A percentile compares a stretch with the other conserved stretches of the same genome.
Conservation (phyloP, 2,888 invertebrate species). For the Cheilosia vernalis region DNA sequence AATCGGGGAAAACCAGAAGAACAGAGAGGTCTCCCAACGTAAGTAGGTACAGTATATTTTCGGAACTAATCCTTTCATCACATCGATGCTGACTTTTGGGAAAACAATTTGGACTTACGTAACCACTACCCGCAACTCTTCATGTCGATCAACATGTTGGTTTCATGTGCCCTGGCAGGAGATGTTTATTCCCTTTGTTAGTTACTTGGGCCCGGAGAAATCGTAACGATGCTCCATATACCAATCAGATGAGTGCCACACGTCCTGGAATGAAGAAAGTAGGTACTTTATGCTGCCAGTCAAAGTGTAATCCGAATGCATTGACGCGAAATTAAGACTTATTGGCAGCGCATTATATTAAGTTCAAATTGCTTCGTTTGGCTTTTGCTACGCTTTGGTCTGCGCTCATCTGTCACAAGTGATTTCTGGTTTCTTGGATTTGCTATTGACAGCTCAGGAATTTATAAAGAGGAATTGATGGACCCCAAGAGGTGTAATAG, state of each 20-base stretch:
- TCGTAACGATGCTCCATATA: background rate
- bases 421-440: conserved; percentile 19
- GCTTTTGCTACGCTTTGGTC: background rate
- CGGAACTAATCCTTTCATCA: conserved; percentile 18
- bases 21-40: background rate
- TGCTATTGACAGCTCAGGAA: conserved; percentile 1
- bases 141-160: conserved; percentile 26
- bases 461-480: background rate
- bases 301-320: conserved; percentile 16
- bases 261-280: conserved; percentile 1
- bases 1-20: background rate
- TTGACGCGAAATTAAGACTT: conserved; percentile 34
- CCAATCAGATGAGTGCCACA: background rate
- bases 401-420: conserved; percentile 16
- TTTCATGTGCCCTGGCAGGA: background rate
- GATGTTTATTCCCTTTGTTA: background rate
- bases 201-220: background rate
- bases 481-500: no score
- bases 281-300: conserved; percentile 7
- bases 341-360: conserved; percentile 35
- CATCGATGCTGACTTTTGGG: background rate
- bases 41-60: background rate
- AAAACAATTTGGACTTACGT: conserved; percentile 11
- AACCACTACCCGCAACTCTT: conserved; percentile 3
- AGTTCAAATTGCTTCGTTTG: conserved; percentile 19